phyloP scores from a whole-genome alignment of 2,888 invertebrate genomes.

The Chymomyza procnemis region DNA sequence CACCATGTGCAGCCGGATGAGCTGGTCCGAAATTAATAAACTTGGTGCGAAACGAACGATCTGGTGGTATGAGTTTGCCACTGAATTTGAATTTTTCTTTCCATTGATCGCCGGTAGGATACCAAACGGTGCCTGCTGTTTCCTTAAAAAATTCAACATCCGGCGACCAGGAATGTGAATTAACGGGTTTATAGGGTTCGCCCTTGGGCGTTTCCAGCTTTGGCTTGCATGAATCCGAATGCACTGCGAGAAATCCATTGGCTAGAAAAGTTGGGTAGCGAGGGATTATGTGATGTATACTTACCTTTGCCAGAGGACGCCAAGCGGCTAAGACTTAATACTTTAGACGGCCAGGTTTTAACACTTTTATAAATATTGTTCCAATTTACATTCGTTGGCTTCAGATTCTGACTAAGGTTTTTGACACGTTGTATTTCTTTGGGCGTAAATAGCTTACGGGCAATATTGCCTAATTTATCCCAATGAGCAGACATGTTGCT shows the following conservation, averaged over 20 bases:
- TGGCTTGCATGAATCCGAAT: no score
- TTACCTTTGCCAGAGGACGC: constrained; percentile 28
- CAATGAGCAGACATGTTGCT: constrained; percentile 27
- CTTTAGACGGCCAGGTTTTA: constrained; percentile 28
- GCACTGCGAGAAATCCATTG: not conserved
- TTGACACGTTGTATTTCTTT: constrained; percentile 48
- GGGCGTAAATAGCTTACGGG: constrained; percentile 50
- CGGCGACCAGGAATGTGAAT: constrained; percentile 80
- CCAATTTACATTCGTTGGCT: constrained; percentile 32
- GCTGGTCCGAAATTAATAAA: constrained; percentile 92
- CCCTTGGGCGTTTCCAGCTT: constrained; percentile 9
- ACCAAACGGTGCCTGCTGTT: constrained; percentile 81
- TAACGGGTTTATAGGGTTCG: constrained; percentile 24
- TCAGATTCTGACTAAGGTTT: constrained; percentile 27
- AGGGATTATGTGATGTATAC: constrained; percentile 1
- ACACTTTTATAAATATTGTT: not conserved
- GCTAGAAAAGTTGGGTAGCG: not conserved
- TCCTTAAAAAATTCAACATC: constrained; percentile 82
- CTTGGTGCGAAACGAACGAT: constrained; percentile 83
- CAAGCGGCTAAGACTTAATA: constrained; percentile 35
- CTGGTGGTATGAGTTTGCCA: constrained; percentile 65
- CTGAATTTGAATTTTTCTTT: not conserved
- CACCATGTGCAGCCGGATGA: constrained; percentile 95
- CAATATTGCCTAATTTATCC: constrained; percentile 44
- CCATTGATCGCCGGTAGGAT: constrained; percentile 78